phyloP scores from a whole-genome alignment of 2,888 invertebrate species.

The Chalcosyrphus nemorum region DNA sequence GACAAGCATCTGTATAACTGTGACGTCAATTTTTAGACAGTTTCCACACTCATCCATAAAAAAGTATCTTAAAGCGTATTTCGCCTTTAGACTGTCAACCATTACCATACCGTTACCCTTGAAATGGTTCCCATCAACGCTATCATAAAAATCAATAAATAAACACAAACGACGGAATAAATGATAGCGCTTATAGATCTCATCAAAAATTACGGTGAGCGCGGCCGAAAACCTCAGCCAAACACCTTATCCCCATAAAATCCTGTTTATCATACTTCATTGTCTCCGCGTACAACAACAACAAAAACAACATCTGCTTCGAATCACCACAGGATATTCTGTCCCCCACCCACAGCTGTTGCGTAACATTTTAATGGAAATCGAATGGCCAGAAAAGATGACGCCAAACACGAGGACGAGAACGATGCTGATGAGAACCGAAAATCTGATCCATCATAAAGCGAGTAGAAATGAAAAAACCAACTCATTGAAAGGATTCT shows the following conservation, averaged over 20 bases:
- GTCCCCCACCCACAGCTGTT: neutral
- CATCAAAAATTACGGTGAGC: slow-evolving; percentile 13
- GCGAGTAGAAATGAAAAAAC: neutral
- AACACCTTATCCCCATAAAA: slow-evolving; percentile 15
- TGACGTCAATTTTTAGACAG: too few species aligned
- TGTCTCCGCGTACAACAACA: slow-evolving; percentile 3
- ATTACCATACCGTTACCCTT: neutral
- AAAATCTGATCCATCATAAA: slow-evolving; percentile 25
- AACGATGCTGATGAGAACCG: neutral
- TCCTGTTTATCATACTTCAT: neutral
- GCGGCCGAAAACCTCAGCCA: neutral
- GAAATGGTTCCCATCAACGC: neutral
- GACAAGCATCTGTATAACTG: too few species aligned
- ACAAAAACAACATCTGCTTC: slow-evolving; percentile 15
- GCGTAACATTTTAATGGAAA: slow-evolving; percentile 22
- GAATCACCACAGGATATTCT: neutral
- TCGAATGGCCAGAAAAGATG: neutral
- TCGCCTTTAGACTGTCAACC: neutral
- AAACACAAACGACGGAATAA: slow-evolving; percentile 5
- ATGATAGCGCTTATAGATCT: slow-evolving; percentile 7
- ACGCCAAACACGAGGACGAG: neutral
- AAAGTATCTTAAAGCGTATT: neutral
- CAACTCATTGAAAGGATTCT: neutral
- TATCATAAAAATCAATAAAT: neutral
- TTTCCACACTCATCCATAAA: neutral